phyloP scores from a whole-genome alignment of 2,888 invertebrate species.

The Pyrrhosoma nymphula region DNA sequence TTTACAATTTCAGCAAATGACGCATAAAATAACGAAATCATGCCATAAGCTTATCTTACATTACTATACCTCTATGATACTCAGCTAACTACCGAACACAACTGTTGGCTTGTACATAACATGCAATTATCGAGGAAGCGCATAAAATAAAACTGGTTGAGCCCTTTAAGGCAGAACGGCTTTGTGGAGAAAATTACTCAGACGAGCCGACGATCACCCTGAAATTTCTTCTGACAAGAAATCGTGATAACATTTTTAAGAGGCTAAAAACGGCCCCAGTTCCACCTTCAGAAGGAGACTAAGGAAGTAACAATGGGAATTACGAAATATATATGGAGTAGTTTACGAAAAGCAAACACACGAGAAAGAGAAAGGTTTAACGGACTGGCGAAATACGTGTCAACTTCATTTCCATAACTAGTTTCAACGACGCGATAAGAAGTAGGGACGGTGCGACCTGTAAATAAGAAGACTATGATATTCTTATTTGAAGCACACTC shows the following conservation, averaged over 20 bases:
- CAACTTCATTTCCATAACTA: constrained; percentile 43
- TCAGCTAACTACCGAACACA: not conserved
- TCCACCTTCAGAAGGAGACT: not conserved
- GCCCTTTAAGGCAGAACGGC: not conserved
- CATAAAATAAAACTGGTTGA: not conserved
- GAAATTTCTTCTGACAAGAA: not conserved
- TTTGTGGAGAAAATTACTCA: not conserved
- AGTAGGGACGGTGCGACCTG: not conserved
- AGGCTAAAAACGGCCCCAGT: not conserved
- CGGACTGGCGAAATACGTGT: not conserved
- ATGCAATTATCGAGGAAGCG: not conserved
- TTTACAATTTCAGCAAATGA: not conserved
- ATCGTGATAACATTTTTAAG: not conserved
- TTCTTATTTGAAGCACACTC: not conserved
- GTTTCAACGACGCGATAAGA: not conserved
- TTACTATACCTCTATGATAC: not conserved
- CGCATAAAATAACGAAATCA: not conserved
- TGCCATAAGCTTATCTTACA: not conserved
- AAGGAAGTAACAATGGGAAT: not conserved
- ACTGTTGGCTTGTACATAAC: not conserved
- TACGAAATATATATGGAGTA: not conserved
- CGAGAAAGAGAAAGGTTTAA: not conserved
- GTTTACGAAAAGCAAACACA: not conserved
- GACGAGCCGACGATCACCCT: not conserved
- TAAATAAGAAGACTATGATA: not conserved